Evolutionary conservation across 2,888 invertebrate genomes (phyloP), one percentile per base, ranked within the genome.

Genomic region (Aethes cnicana): DNA sequence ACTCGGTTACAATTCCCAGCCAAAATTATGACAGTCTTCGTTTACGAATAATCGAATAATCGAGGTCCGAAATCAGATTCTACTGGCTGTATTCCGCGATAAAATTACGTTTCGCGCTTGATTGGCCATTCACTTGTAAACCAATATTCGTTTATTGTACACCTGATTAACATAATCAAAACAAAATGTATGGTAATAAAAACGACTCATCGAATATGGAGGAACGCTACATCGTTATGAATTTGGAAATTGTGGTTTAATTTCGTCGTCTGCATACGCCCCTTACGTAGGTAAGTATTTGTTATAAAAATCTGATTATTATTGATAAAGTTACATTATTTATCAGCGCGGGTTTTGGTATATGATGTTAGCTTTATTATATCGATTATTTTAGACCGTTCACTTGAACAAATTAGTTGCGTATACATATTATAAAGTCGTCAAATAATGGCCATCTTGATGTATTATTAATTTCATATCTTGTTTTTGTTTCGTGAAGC

Each of bases 61-160:
- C 46, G 54, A 36, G 37, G 36, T 37, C 33, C 47, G 59, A 64
- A 65, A 70, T 72, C 65, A 52, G 57, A 68, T 70, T 67, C 66
- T 54, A 56, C 39, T 52, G 52, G 57, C 59, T 64, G 62, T 72
- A 65, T 72, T n/a, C n/a, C 57, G 56, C 58, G 61, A 64, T 68
- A 64, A 68, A 74, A 73, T 75, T 74, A 63, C 62, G 65, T 48
- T 58, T 61, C 66, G 49, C 68, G 66, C 69, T 66, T 76, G 75
- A 78, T 80, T 81, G 74, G 57, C 58, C 66, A 74, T 78, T 80
- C 74, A 79, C 68, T 72, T 71, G 68, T 61, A 63, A 74, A 70
- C 75, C 67, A 73, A 72, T 70, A 67, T 70, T 66, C 68, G 59
- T 67, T 66, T 68, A 66, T 62, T 69, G 68, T 65, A 53, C 55